Percentiles rank a stretch among this genome's conserved stretches.
Evolutionary conservation across 2,797 vertebrate species (phyloP).

Genomic region (Scomberomorus guttatus): DNA sequence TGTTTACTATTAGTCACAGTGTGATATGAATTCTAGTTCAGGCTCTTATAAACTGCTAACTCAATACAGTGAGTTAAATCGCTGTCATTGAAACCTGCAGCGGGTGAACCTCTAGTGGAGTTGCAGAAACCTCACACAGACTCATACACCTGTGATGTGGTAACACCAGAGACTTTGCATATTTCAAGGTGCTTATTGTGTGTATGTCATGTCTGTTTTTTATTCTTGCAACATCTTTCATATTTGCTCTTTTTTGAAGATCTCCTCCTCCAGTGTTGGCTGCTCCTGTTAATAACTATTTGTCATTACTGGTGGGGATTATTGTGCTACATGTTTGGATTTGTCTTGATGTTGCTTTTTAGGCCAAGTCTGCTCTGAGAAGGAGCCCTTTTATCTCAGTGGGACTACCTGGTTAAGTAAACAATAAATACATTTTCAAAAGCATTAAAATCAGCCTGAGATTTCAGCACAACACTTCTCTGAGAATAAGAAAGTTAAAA

Average conservation of each 20-base stretch:
- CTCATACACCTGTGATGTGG: background rate
- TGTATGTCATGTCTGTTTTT: background rate
- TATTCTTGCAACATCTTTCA: background rate
- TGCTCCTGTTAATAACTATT: background rate
- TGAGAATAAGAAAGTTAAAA: slow-evolving; percentile 15
- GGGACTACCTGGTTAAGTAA: background rate
- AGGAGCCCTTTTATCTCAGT: slow-evolving; percentile 13
- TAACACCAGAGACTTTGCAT: background rate
- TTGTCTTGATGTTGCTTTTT: slow-evolving; percentile 10
- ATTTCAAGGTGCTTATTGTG: background rate
- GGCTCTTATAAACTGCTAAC: background rate
- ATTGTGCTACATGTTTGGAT: slow-evolving; percentile 4
- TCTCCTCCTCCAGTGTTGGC: too few relatives aligned
- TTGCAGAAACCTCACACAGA: background rate
- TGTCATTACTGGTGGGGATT: background rate
- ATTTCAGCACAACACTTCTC: background rate
- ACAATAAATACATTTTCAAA: slow-evolving; percentile 3
- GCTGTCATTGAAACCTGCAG: background rate
- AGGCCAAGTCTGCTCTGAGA: background rate
- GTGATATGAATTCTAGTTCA: background rate
- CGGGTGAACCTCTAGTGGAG: background rate
- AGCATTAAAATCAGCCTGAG: slow-evolving; percentile 14
- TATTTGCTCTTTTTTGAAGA: background rate
- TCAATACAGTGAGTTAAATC: background rate
- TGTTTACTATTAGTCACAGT: too few relatives aligned